phyloP scores from a whole-genome alignment of 1,140 invertebrate species.

The Aphelinus atriplicis region DNA sequence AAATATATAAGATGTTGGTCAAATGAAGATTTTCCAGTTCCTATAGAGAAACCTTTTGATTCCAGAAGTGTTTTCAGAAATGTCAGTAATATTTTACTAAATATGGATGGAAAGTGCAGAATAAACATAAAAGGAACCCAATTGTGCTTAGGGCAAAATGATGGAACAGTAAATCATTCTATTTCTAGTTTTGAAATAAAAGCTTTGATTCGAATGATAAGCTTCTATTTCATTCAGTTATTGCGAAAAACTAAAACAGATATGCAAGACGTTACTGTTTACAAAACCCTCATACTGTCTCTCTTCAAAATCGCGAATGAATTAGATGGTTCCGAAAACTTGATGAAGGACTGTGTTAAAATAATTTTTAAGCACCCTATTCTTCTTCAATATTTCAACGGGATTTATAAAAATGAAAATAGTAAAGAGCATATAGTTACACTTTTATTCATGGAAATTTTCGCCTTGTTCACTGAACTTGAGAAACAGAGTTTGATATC shows the following conservation, averaged over 20 bases:
- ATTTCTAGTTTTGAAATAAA: slow-evolving; percentile 46
- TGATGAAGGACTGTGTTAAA: slow-evolving; percentile 45
- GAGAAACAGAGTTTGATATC: slow-evolving; percentile 34
- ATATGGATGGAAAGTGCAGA: neutral
- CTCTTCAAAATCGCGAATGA: slow-evolving; percentile 49
- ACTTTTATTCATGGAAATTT: slow-evolving; percentile 60
- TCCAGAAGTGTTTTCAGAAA: slow-evolving; percentile 23
- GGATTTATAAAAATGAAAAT: slow-evolving; percentile 59
- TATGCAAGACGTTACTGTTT: slow-evolving; percentile 44
- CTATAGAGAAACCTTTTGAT: slow-evolving; percentile 40
- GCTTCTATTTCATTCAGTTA: slow-evolving; percentile 58
- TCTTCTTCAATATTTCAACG: slow-evolving; percentile 68
- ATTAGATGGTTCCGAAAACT: slow-evolving; percentile 9
- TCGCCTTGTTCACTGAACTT: slow-evolving; percentile 40
- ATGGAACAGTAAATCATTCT: slow-evolving; percentile 38
- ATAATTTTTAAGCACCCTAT: slow-evolving; percentile 66
- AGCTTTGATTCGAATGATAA: slow-evolving; percentile 45
- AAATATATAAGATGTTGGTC: slow-evolving; percentile 53
- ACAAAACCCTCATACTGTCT: slow-evolving; percentile 46
- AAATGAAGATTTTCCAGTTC: slow-evolving; percentile 11
- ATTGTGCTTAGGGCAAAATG: slow-evolving; percentile 26
- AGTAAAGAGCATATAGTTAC: slow-evolving; percentile 59
- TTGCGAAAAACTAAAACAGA: slow-evolving; percentile 38
- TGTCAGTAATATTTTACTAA: slow-evolving; percentile 34
- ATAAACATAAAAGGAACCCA: slow-evolving; percentile 7